Percentiles rank a stretch among this genome's conserved stretches.
These are phyloP conservation scores for Calidris pugnax DNA, from an alignment of 2,113 vertebrate genomes.

Conservation along the genomic window DNA sequence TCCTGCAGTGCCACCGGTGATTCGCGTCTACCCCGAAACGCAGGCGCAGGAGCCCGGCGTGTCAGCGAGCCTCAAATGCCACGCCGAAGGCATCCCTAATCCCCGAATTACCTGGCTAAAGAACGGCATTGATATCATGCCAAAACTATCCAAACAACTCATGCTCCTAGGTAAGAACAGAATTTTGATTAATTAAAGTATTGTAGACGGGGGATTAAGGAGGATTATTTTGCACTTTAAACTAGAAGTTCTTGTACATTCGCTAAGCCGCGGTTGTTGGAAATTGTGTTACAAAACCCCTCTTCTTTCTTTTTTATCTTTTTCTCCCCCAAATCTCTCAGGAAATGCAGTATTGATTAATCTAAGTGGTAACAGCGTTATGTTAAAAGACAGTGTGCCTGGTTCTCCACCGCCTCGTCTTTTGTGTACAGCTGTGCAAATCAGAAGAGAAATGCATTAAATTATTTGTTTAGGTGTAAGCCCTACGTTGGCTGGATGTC, in stretches of 20 bases:
- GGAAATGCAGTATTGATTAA: neutral
- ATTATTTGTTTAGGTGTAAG: neutral
- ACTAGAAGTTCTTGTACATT: neutral
- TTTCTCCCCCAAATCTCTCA: neutral
- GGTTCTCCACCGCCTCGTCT: neutral
- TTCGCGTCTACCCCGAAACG: slow-evolving; percentile 92
- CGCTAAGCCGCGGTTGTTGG: neutral
- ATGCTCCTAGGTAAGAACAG: slow-evolving; percentile 84
- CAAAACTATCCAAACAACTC: slow-evolving; percentile 89
- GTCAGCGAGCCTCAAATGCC: slow-evolving; percentile 88
- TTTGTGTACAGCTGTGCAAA: neutral
- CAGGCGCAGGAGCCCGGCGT: slow-evolving; percentile 95
- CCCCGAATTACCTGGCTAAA: slow-evolving; percentile 94
- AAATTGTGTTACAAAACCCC: neutral
- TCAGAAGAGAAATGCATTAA: neutral
- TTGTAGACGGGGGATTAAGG: neutral
- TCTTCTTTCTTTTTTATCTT: neutral
- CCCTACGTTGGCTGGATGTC: neutral
- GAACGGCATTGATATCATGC: slow-evolving; percentile 88
- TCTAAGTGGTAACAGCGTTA: neutral
- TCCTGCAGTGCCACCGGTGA: slow-evolving; percentile 91
- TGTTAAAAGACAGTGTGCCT: neutral
- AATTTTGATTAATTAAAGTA: neutral
- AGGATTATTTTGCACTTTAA: slow-evolving; percentile 6
- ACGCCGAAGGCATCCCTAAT: slow-evolving; percentile 92